A percentile compares a stretch with the other conserved stretches of the same genome.
Evolutionary conservation across 2,113 vertebrate species (phyloP).

Genomic region (Stictonetta naevosa): DNA sequence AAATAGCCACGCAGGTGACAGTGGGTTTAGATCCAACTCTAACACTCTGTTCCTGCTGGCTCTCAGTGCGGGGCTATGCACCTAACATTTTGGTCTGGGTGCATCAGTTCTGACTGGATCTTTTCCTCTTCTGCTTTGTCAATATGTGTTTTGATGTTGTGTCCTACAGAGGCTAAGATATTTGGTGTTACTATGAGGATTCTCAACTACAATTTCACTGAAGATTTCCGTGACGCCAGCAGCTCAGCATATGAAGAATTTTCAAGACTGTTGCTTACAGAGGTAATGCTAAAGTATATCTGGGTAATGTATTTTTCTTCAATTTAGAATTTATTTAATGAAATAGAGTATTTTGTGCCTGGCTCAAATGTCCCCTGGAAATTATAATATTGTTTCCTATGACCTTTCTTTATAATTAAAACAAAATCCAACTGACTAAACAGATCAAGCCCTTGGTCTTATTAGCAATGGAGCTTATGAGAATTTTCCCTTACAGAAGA

Average conservation of each 20-base stretch:
- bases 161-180: constrained; percentile 64
- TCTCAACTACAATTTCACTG: constrained; percentile 63
- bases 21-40: no score
- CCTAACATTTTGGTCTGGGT: background rate
- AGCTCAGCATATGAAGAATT: constrained; percentile 60
- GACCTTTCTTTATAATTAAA: constrained; percentile 23
- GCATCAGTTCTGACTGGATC: background rate
- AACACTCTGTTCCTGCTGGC: background rate
- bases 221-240: constrained; percentile 39
- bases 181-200: constrained; percentile 65
- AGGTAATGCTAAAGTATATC: constrained; percentile 60
- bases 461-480: background rate
- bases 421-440: constrained; percentile 3
- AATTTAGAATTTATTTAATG: background rate
- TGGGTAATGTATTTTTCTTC: background rate
- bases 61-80: background rate
- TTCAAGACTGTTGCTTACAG: constrained; percentile 56
- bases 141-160: background rate
- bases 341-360: background rate
- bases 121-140: background rate
- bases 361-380: background rate
- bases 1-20: background rate
- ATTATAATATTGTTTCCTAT: background rate
- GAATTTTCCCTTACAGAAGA: background rate
- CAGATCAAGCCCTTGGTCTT: background rate